phyloP scores from a whole-genome alignment of 2,888 invertebrate species.

The Drosophila sordidula region DNA sequence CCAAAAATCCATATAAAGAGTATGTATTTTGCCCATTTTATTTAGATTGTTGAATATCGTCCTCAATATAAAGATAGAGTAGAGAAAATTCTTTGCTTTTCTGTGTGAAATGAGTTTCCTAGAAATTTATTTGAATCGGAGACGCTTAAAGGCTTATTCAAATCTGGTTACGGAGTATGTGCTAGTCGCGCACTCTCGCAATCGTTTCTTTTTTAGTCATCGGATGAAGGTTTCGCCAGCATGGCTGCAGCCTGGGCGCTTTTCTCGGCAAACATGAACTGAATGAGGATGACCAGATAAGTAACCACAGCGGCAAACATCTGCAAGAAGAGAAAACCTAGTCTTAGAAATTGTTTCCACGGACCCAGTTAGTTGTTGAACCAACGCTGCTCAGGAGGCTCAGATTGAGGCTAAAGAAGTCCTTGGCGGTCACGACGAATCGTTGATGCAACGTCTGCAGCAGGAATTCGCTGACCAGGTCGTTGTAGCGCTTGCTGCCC shows the following conservation, averaged over 20 bases:
- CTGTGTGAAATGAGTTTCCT: background rate
- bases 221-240: background rate
- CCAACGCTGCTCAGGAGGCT: constrained; percentile 82
- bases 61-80: too few species aligned
- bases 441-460: constrained; percentile 84
- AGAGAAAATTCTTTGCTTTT: too few species aligned
- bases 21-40: too few species aligned
- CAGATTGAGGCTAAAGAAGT: constrained; percentile 83
- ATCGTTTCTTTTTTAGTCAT: background rate
- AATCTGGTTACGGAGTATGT: background rate
- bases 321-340: constrained; percentile 38
- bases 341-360: background rate
- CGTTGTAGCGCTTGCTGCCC: constrained; percentile 82
- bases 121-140: background rate
- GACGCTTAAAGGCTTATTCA: background rate
- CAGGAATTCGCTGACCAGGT: constrained; percentile 83
- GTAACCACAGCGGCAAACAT: constrained; percentile 83
- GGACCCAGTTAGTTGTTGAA: background rate
- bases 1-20: too few species aligned
- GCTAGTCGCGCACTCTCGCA: background rate
- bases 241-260: background rate
- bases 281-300: constrained; percentile 83
- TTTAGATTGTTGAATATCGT: too few species aligned
- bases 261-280: constrained; percentile 81
- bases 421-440: constrained; percentile 83